Conservation (phyloP, 2,113 vertebrate species). For the Sterrhoptilus dennistouni region DNA sequence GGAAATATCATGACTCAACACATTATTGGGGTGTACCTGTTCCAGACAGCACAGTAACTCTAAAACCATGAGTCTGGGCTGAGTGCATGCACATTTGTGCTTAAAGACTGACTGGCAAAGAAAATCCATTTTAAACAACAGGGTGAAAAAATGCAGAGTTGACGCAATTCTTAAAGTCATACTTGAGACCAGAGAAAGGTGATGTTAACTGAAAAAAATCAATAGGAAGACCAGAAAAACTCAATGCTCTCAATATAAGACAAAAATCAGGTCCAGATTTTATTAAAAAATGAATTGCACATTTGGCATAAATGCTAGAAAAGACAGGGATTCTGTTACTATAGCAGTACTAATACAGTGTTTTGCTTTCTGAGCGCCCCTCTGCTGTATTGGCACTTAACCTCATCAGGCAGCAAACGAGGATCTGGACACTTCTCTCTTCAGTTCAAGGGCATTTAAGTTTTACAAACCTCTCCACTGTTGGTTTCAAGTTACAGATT, state of each 20-base stretch:
- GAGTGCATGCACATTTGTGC: neutral
- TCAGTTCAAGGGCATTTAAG: neutral
- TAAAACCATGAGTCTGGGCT: neutral
- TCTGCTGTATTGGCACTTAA: neutral
- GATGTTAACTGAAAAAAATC: neutral
- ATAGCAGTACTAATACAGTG: neutral
- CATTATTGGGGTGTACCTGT: accelerated
- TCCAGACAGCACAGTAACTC: neutral
- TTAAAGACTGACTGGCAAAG: neutral
- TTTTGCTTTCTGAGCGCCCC: neutral
- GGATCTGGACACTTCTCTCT: neutral
- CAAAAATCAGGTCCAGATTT: neutral
- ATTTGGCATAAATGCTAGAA: neutral
- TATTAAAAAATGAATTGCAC: neutral
- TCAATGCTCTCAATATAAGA: neutral
- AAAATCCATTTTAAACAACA: neutral
- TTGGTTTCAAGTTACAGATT: neutral
- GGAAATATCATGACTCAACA: neutral
- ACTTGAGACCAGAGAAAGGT: neutral
- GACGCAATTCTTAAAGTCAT: neutral
- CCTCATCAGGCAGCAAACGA: neutral
- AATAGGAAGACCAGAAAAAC: neutral
- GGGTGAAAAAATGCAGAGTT: neutral
- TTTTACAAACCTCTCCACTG: neutral
- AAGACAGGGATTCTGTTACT: neutral